A percentile compares a stretch with the other conserved stretches of the same genome.
Conservation (phyloP, 2,888 invertebrate species). For the Xestia xanthographa region DNA sequence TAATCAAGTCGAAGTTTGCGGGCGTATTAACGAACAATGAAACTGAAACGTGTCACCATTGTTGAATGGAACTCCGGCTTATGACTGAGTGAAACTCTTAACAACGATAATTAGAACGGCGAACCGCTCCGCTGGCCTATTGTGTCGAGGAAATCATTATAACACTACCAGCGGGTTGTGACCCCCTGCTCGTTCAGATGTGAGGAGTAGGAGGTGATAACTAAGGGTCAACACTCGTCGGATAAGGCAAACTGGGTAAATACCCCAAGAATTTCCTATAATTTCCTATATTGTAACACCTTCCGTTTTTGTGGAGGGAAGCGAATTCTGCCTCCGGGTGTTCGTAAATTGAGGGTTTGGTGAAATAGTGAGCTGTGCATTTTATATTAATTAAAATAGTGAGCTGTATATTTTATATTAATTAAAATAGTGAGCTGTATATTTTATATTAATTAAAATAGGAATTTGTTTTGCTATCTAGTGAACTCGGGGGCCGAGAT, state of each 20-base stretch:
- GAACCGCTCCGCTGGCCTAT: slow-evolving; percentile 69
- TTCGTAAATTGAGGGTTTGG: slow-evolving; percentile 60
- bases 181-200: slow-evolving; percentile 44
- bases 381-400: slow-evolving; percentile 45
- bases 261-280: slow-evolving; percentile 65
- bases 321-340: slow-evolving; percentile 44
- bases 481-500: neutral
- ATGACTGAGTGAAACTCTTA: slow-evolving; percentile 76
- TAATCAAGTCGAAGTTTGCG: slow-evolving; percentile 78
- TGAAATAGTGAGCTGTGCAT: slow-evolving; percentile 36
- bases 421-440: slow-evolving; percentile 35
- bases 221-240: slow-evolving; percentile 48
- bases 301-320: slow-evolving; percentile 59
- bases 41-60: slow-evolving; percentile 79
- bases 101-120: slow-evolving; percentile 78
- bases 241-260: slow-evolving; percentile 50
- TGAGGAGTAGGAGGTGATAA: slow-evolving; percentile 27
- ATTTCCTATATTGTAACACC: slow-evolving; percentile 62
- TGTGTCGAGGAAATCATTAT: slow-evolving; percentile 69
- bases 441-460: slow-evolving; percentile 47
- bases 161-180: slow-evolving; percentile 57
- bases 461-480: slow-evolving; percentile 10
- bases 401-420: slow-evolving; percentile 30
- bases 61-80: slow-evolving; percentile 75
- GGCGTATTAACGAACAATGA: slow-evolving; percentile 81